phyloP scores from a whole-genome alignment of 2,113 vertebrate species.

The Forbesichthys papilliferus region DNA sequence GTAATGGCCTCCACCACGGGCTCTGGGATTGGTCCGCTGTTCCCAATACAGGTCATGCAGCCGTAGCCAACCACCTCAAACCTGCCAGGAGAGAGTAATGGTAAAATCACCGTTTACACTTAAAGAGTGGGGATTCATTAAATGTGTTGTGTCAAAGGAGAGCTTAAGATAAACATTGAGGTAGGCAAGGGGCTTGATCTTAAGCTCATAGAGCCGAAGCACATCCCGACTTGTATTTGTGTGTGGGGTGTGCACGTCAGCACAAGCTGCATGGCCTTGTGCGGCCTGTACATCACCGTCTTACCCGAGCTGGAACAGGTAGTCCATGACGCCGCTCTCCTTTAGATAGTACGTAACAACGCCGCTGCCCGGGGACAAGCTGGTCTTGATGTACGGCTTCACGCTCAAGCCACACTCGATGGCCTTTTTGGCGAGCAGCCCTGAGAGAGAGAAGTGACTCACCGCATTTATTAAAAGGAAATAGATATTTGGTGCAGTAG shows the following conservation, averaged over 20 bases:
- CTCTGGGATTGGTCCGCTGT: constrained; percentile 94
- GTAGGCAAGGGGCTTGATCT: too few species aligned
- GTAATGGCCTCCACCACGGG: constrained; percentile 90
- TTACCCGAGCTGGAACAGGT: constrained; percentile 71
- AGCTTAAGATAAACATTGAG: too few species aligned
- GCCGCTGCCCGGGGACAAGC: constrained; percentile 94
- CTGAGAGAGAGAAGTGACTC: constrained; percentile 64
- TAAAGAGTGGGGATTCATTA: not conserved
- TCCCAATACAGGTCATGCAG: constrained; percentile 99
- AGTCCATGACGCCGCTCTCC: constrained; percentile 93
- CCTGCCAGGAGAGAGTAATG: constrained; percentile 60
- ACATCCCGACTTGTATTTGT: not conserved
- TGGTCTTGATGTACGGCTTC: constrained; percentile 97
- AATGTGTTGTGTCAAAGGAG: too few species aligned
- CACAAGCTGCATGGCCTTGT: not conserved
- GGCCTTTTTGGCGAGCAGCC: constrained; percentile 93
- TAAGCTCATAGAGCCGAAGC: too few species aligned
- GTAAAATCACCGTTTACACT: not conserved
- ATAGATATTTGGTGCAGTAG: too few species aligned
- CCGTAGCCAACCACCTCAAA: constrained; percentile 98
- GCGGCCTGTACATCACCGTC: not conserved
- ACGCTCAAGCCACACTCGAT: constrained; percentile 85
- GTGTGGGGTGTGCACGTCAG: not conserved
- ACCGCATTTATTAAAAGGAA: too few species aligned
- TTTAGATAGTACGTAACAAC: constrained; percentile 97